Percentiles rank a stretch among this genome's conserved stretches.
Evolutionary conservation across 2,888 invertebrate species (phyloP).

Genomic region (Erebia ligea): DNA sequence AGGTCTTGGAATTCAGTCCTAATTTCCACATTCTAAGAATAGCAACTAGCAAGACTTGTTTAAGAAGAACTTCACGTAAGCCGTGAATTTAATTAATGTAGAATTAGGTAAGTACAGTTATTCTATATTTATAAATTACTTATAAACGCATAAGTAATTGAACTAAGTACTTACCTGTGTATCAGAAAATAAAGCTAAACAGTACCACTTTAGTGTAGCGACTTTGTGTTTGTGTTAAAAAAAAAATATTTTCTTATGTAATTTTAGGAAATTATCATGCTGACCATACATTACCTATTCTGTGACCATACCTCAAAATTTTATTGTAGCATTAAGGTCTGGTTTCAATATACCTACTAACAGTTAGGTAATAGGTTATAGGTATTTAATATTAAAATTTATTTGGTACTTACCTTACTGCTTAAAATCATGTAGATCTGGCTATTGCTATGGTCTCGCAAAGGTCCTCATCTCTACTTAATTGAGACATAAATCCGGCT

Average conservation of each 20-base stretch:
- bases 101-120: conserved; percentile 22
- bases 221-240: background rate
- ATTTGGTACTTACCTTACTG: conserved; percentile 62
- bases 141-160: too few relatives aligned
- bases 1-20: conserved; percentile 25
- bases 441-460: conserved; percentile 59
- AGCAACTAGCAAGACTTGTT: conserved; percentile 26
- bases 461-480: conserved; percentile 70
- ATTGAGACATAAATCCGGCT: conserved; percentile 67
- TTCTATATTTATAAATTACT: too few relatives aligned
- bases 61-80: conserved; percentile 26
- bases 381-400: background rate
- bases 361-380: background rate
- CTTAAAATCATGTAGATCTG: conserved; percentile 70
- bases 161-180: background rate
- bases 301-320: background rate
- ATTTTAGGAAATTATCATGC: background rate
- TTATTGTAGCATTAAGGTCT: background rate
- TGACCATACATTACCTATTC: too few relatives aligned
- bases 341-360: background rate
- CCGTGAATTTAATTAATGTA: conserved; percentile 12
- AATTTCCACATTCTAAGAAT: conserved; percentile 30
- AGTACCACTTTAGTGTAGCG: conserved; percentile 59
- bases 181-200: background rate
- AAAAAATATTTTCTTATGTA: too few relatives aligned